A percentile compares a stretch with the other conserved stretches of the same genome.
Evolutionary conservation across 2,113 vertebrate species (phyloP).

Genomic region (Hemiprocne comata): DNA sequence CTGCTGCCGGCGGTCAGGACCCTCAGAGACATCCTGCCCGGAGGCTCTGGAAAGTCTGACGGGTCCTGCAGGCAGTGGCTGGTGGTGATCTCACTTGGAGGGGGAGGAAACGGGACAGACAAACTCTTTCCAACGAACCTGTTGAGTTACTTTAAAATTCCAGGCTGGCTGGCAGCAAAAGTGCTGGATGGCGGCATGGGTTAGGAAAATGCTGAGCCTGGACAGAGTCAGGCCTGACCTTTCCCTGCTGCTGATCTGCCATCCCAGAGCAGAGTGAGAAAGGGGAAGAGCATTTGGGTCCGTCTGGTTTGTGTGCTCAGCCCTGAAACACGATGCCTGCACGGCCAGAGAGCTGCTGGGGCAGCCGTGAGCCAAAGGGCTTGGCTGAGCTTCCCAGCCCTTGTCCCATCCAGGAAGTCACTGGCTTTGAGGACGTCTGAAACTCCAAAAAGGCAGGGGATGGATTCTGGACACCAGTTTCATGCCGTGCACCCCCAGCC

Average conservation of each 20-base stretch:
- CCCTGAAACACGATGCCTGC: constrained; percentile 4
- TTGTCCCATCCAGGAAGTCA: neutral
- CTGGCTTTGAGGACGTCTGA: neutral
- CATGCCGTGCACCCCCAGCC: accelerated
- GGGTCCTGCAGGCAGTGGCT: constrained; percentile 24
- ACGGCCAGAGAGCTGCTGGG: neutral
- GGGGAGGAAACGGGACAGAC: constrained; percentile 60
- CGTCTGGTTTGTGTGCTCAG: constrained; percentile 15
- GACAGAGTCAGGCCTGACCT: constrained; percentile 53
- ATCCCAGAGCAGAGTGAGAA: neutral
- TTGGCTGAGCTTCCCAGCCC: constrained; percentile 14
- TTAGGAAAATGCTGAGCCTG: constrained; percentile 57
- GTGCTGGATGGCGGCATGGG: neutral
- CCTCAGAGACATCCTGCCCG: constrained; percentile 30
- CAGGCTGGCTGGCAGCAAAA: constrained; percentile 64
- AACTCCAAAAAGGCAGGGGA: neutral
- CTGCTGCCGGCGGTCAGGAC: neutral
- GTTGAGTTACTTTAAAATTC: constrained; percentile 71
- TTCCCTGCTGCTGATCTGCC: neutral
- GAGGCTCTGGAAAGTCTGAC: constrained; percentile 59
- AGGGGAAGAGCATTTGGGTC: constrained; percentile 28
- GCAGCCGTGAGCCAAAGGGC: constrained; percentile 4
- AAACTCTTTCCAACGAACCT: constrained; percentile 67
- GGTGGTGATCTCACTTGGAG: constrained; percentile 61
- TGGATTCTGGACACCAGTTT: neutral